Evolutionary conservation across 1,140 invertebrate species (phyloP).

Genomic region (Drosophila ogumai): DNA sequence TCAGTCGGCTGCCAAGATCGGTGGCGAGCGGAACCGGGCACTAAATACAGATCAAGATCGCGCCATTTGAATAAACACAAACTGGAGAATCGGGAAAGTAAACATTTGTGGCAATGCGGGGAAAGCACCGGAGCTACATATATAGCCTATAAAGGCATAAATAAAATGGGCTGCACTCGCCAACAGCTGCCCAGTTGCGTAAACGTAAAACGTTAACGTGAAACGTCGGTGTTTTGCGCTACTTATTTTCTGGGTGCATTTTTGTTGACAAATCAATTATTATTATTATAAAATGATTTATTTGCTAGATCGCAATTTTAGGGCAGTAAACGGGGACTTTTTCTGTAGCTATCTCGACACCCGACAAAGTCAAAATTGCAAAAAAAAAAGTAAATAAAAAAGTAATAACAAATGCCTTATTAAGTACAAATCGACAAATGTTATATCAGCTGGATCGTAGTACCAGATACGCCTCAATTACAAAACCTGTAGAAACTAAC

Average conservation of each 20-base stretch:
- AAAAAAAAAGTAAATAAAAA: slow-evolving; percentile 13
- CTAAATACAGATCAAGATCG: slow-evolving; percentile 20
- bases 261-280: slow-evolving; percentile 45
- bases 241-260: slow-evolving; percentile 32
- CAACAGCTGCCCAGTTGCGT: slow-evolving; percentile 22
- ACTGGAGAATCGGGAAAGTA: slow-evolving; percentile 6
- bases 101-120: slow-evolving; percentile 31
- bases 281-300: slow-evolving; percentile 39
- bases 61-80: slow-evolving; percentile 35
- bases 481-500: slow-evolving; percentile 7
- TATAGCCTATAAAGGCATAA: neutral
- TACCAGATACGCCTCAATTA: slow-evolving; percentile 12
- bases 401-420: slow-evolving; percentile 3
- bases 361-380: slow-evolving; percentile 13
- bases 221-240: neutral
- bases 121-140: slow-evolving; percentile 28
- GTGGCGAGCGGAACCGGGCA: slow-evolving; percentile 17
- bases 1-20: slow-evolving; percentile 22
- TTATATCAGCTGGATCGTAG: slow-evolving; percentile 24
- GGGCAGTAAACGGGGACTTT: slow-evolving; percentile 42
- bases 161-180: slow-evolving; percentile 19
- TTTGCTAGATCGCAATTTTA: slow-evolving; percentile 36
- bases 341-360: slow-evolving; percentile 34
- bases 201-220: slow-evolving; percentile 3
- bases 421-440: slow-evolving; percentile 4